Conservation (phyloP, 2,113 vertebrate genomes). For the Scartelaos histophorus region DNA sequence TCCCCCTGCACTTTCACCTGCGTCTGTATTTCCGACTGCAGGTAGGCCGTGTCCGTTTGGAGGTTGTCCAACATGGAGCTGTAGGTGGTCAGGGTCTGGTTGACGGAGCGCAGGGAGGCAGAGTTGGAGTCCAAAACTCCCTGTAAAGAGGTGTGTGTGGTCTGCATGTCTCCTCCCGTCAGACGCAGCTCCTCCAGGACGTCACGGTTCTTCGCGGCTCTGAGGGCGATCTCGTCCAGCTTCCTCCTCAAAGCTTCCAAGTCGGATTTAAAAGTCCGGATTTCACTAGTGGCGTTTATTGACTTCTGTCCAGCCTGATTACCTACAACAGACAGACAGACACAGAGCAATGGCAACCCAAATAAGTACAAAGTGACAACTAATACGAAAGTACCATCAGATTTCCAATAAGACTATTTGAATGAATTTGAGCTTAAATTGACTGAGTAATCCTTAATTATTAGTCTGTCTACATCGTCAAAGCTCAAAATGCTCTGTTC, state of each 20-base stretch:
- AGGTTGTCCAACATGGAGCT: constrained; percentile 84
- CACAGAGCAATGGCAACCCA: neutral
- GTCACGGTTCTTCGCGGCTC: constrained; percentile 86
- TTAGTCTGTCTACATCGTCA: too few relatives aligned
- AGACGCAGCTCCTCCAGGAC: constrained; percentile 85
- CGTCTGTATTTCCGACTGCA: constrained; percentile 87
- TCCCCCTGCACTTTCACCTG: constrained; percentile 85
- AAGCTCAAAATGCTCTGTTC: too few relatives aligned
- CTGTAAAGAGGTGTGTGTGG: constrained; percentile 86
- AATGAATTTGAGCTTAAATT: too few relatives aligned
- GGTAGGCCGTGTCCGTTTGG: constrained; percentile 85
- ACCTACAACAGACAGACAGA: constrained; percentile 69
- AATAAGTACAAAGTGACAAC: neutral
- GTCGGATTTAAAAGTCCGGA: constrained; percentile 87
- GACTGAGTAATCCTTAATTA: too few relatives aligned
- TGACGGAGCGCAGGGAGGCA: constrained; percentile 87
- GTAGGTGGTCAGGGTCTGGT: constrained; percentile 88
- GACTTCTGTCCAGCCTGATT: constrained; percentile 89
- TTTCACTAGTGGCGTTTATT: constrained; percentile 85
- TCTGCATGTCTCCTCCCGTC: constrained; percentile 82
- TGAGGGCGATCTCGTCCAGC: constrained; percentile 83
- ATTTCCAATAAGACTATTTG: too few relatives aligned
- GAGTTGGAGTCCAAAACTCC: constrained; percentile 85
- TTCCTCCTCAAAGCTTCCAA: constrained; percentile 85
- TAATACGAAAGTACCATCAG: neutral